phyloP scores from a whole-genome alignment of 2,113 vertebrate species.

The Tapirus terrestris region DNA sequence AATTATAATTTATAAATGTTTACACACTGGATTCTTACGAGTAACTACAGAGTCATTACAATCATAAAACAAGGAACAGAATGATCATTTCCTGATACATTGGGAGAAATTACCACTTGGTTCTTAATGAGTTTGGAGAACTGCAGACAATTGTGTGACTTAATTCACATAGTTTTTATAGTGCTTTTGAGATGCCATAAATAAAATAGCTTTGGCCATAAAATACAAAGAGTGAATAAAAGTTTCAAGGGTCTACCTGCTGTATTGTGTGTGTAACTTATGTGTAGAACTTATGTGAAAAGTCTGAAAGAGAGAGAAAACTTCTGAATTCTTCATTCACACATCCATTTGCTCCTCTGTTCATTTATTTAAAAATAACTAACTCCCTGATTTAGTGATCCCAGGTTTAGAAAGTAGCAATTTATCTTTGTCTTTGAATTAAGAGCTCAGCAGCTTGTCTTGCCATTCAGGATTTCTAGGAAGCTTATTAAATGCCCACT shows the following conservation, averaged over 20 bases:
- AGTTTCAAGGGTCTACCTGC: neutral
- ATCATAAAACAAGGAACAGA: constrained; percentile 50
- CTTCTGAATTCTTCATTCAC: neutral
- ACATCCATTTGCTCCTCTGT: neutral
- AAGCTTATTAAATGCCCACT: neutral
- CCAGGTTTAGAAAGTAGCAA: neutral
- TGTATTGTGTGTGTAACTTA: neutral
- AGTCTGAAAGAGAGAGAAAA: neutral
- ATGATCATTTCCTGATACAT: neutral
- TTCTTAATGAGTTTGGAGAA: constrained; percentile 6
- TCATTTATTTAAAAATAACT: neutral
- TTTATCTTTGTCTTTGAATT: constrained; percentile 17
- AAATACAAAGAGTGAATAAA: neutral
- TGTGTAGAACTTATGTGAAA: neutral
- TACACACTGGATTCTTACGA: neutral
- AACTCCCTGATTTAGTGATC: neutral
- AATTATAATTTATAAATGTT: constrained; percentile 48
- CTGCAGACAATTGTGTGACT: constrained; percentile 1
- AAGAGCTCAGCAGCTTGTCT: neutral
- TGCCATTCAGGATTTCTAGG: neutral
- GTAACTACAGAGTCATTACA: constrained; percentile 20
- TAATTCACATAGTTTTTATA: constrained; percentile 17
- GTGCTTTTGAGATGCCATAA: constrained; percentile 10
- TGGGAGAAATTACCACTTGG: neutral
- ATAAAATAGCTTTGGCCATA: neutral